A percentile compares a stretch with the other conserved stretches of the same genome.
These are phyloP conservation scores for Lasiurus cinereus DNA, from an alignment of 2,113 vertebrate genomes.

Conservation along the genomic window DNA sequence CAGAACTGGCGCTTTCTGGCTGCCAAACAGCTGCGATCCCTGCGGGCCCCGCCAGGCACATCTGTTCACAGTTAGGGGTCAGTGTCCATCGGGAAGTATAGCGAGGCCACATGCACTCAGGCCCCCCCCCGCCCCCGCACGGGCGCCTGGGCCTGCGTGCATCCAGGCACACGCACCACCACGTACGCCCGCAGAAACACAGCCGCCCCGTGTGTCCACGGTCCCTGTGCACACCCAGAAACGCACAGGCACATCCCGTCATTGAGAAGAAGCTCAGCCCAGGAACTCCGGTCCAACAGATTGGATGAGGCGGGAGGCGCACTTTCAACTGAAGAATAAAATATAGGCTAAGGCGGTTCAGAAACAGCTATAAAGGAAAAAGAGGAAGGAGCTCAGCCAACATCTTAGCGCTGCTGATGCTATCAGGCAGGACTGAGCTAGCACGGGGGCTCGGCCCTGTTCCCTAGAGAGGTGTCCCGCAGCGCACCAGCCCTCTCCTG, in stretches of 20 bases:
- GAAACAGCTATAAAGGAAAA: constrained; percentile 65
- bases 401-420: constrained; percentile 64
- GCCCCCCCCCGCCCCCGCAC: accelerated
- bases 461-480: background rate
- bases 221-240: background rate
- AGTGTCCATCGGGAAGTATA: constrained; percentile 80
- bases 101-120: background rate
- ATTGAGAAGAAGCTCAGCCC: background rate
- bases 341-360: constrained; percentile 73
- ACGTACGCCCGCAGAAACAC: background rate
- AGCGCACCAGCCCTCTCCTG: background rate
- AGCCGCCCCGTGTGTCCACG: background rate
- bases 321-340: constrained; percentile 79
- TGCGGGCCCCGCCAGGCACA: constrained; percentile 78
- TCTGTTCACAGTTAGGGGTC: constrained; percentile 87
- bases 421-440: background rate
- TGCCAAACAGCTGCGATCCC: constrained; percentile 83
- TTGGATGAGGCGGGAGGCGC: background rate
- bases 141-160: accelerated
- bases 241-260: accelerated
- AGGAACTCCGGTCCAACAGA: background rate
- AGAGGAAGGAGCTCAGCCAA: constrained; percentile 66
- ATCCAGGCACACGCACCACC: background rate
- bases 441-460: background rate
- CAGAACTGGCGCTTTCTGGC: constrained; percentile 83